Base-by-base conservation (phyloP, 2,113 vertebrate genomes). In the Heterocephalus glaber region DNA sequence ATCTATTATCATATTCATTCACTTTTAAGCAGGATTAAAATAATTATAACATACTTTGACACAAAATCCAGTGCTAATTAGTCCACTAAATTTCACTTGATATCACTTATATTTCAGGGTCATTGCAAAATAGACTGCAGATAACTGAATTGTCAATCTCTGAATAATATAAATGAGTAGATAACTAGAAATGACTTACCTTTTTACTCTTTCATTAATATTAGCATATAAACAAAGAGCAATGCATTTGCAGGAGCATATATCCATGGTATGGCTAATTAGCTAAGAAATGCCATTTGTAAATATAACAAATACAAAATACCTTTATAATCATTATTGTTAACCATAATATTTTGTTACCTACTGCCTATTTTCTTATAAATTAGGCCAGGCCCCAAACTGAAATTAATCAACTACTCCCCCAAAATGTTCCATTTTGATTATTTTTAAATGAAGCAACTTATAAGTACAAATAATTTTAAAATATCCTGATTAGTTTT, bases 11-110 rank as follows among this genome's bases (percentile, higher is more conserved):
- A 49, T 41, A 33, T 56, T 58, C 49, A 65, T 61, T 83, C 5
- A 54, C 26, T 89, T 84, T 65, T n/a, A 85, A 95, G 41, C 84
- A 91, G 1, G 20, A 82, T 65, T 58, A 70, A 90, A 92, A 74
- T 72, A 86, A 80, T 74, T 87, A n/a, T 19, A 87, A 72, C 20
- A n/a, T 63, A 4, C 1, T 63, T 41, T 94, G 52, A 68, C 12
- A 66, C 2, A 30, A 65, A 60, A 41, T 79, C 7, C 17, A 70
- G 60, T 76, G 74, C 41, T 77, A 77, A 66, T 84, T 7, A 35
- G 49, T 84, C 14, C 6, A 86, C n/a, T 94, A 58, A n/a, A 35
- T 77, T 89, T 77, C 20, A 65, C 20, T 52, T 44, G 14, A 10
- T 76, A 65, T 77, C 54, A 35, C 1, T 63, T 56, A 80, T 24